phyloP scores from a whole-genome alignment of 1,140 invertebrate species.

The Tetramorium alpestre region DNA sequence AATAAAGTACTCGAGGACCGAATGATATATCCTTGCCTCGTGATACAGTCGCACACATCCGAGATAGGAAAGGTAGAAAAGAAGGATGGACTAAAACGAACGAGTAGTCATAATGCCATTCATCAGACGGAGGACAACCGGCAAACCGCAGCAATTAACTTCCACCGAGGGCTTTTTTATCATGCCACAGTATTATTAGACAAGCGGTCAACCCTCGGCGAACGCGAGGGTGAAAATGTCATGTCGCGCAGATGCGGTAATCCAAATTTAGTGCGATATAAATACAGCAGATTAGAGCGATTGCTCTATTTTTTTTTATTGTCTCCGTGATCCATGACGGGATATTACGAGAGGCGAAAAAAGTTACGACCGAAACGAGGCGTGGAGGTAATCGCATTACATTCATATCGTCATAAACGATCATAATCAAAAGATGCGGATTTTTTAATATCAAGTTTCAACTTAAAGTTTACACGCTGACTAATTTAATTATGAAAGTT shows the following conservation, averaged over 20 bases:
- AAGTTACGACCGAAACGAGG: background rate
- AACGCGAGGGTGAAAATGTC: slow-evolving; percentile 58
- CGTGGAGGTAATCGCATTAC: background rate
- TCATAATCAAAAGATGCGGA: background rate
- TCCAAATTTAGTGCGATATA: slow-evolving; percentile 59
- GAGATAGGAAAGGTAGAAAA: slow-evolving; percentile 21
- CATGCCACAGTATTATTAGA: slow-evolving; percentile 67
- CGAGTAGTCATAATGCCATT: slow-evolving; percentile 67
- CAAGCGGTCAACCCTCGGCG: slow-evolving; percentile 50
- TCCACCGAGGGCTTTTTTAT: slow-evolving; percentile 61
- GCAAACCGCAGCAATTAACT: slow-evolving; percentile 73
- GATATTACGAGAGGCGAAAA: background rate
- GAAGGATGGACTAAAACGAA: slow-evolving; percentile 60
- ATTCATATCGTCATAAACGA: background rate
- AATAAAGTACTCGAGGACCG: background rate
- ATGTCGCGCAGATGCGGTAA: slow-evolving; percentile 44
- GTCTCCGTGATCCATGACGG: slow-evolving; percentile 19
- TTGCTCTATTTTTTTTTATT: slow-evolving; percentile 45
- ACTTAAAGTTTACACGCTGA: background rate
- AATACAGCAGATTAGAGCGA: slow-evolving; percentile 55
- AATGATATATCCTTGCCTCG: slow-evolving; percentile 29
- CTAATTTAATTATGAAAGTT: background rate
- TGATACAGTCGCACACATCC: background rate
- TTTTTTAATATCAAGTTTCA: background rate
- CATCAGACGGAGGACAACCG: slow-evolving; percentile 67